Percentiles rank a stretch among this genome's conserved stretches.
Conservation (phyloP, 2,888 invertebrate genomes). For the Andrena flavipes region DNA sequence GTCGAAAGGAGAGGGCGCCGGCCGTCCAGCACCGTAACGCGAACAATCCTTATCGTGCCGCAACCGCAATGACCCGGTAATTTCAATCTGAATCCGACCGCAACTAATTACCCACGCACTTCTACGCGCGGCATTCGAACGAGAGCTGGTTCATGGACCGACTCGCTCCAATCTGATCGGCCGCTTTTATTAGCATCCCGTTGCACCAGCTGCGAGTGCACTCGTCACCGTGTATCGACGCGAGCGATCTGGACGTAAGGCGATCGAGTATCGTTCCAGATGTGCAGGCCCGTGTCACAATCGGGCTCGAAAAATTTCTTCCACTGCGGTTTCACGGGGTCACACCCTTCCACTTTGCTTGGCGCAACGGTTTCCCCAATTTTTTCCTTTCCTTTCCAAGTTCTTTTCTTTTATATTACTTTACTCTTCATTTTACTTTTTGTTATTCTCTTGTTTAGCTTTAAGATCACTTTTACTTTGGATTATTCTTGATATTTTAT, state of each 20-base stretch:
- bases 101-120: slow-evolving; percentile 54
- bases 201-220: slow-evolving; percentile 32
- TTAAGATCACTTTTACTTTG: too few species aligned
- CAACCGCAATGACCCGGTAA: slow-evolving; percentile 50
- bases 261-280: slow-evolving; percentile 63
- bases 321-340: slow-evolving; percentile 3
- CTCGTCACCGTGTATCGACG: slow-evolving; percentile 46
- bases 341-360: not conserved
- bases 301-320: slow-evolving; percentile 15
- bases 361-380: not conserved
- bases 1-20: not conserved
- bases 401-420: not conserved
- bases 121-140: not conserved
- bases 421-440: too few species aligned
- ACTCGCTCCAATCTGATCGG: slow-evolving; percentile 39
- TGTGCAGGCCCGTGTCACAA: slow-evolving; percentile 54
- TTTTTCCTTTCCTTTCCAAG: not conserved
- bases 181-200: slow-evolving; percentile 51
- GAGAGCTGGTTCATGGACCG: not conserved
- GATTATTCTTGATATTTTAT: too few species aligned
- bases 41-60: slow-evolving; percentile 21
- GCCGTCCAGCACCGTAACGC: slow-evolving; percentile 15
- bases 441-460: too few species aligned
- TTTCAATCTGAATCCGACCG: slow-evolving; percentile 53
- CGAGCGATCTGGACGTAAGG: slow-evolving; percentile 41